Evolutionary conservation across 1,140 invertebrate species (phyloP).

Genomic region (Sitobion miscanthi): DNA sequence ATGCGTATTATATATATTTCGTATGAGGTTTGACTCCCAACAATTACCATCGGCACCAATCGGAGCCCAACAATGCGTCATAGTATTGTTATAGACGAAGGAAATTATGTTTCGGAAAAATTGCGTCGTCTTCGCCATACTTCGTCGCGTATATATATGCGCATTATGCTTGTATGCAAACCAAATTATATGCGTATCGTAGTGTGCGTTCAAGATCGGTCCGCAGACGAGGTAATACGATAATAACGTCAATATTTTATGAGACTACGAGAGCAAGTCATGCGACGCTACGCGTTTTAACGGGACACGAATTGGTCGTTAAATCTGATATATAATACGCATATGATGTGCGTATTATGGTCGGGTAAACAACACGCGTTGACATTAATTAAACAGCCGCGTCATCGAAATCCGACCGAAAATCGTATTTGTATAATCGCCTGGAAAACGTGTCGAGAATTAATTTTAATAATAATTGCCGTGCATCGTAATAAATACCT

Average conservation of each 20-base stretch:
- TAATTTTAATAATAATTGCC: conserved; percentile 25
- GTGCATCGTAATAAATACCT: neutral
- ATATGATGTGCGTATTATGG: neutral
- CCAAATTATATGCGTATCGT: neutral
- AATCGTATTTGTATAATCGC: conserved; percentile 33
- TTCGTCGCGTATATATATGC: neutral
- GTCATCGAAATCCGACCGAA: conserved; percentile 43
- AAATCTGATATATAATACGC: conserved; percentile 20
- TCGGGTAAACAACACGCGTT: conserved; percentile 6
- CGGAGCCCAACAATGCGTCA: neutral
- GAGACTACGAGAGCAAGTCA: neutral
- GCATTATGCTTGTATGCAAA: neutral
- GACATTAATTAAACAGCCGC: conserved; percentile 27
- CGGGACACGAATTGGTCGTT: conserved; percentile 4
- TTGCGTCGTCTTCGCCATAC: neutral
- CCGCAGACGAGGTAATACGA: neutral
- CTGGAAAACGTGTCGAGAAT: conserved; percentile 18
- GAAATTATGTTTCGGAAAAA: neutral
- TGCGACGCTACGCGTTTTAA: neutral
- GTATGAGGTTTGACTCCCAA: too few relatives aligned
- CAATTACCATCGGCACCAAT: neutral
- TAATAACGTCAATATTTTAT: conserved; percentile 6
- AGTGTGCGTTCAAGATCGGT: neutral
- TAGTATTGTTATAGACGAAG: neutral
- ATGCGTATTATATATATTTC: too few relatives aligned